Percentiles rank a stretch among this genome's conserved stretches.
Evolutionary conservation across 64 coral and sea anemone genomes (phyloP).

Genomic region (Platygyra sinensis): DNA sequence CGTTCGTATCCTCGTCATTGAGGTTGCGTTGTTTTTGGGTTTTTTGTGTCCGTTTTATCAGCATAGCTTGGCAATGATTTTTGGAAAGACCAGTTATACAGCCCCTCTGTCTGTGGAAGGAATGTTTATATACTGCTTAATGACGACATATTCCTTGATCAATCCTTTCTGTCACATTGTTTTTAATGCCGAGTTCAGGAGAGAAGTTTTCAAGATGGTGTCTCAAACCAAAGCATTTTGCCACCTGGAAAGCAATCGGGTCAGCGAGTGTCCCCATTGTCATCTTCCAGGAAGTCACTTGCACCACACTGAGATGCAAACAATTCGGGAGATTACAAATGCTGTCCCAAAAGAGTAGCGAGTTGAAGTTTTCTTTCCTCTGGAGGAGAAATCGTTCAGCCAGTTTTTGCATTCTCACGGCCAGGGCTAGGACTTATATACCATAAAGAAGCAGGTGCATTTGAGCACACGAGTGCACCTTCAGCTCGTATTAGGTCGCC

Average conservation of each 20-base stretch:
- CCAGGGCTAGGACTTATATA: not conserved
- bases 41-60: constrained; percentile 18
- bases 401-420: not conserved
- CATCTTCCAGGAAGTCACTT: not conserved
- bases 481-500: no score
- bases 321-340: not conserved
- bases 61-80: not conserved
- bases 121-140: not conserved
- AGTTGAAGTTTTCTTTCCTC: not conserved
- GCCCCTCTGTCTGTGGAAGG: not conserved
- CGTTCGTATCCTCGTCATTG: constrained; percentile 44
- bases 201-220: constrained; percentile 6
- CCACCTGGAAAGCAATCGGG: not conserved
- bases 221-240: not conserved
- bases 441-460: not conserved
- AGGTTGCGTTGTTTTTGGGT: constrained; percentile 5
- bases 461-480: no score
- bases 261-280: not conserved
- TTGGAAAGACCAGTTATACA: no score
- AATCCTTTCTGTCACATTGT: constrained; percentile 54
- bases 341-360: not conserved
- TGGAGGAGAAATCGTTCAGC: not conserved
- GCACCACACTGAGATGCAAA: not conserved
- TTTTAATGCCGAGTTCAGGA: constrained; percentile 39
- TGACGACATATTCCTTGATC: constrained; percentile 22